A percentile compares a stretch with the other conserved stretches of the same genome.
phyloP scores from a whole-genome alignment of 2,888 invertebrate species.

The Nemoura dubitans region DNA sequence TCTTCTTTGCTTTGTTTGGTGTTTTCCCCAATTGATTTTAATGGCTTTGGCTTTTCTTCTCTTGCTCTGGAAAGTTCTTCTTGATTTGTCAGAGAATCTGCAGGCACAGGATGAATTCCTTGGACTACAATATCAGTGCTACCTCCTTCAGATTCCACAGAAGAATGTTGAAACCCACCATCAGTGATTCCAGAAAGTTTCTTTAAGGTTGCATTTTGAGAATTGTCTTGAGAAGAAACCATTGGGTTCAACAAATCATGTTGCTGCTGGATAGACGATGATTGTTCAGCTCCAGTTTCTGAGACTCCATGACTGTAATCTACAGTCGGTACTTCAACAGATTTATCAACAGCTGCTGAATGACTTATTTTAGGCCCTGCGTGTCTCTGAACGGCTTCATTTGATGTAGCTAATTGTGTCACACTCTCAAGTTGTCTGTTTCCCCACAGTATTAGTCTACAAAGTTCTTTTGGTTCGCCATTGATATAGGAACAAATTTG shows the following conservation, averaged over 20 bases:
- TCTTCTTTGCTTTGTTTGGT: background rate
- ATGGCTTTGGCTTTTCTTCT: background rate
- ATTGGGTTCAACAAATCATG: background rate
- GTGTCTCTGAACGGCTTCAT: background rate
- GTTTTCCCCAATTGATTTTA: background rate
- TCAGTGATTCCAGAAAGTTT: background rate
- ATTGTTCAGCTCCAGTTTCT: background rate
- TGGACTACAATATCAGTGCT: too few species aligned
- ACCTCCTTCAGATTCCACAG: background rate
- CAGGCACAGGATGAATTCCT: too few species aligned
- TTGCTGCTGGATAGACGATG: background rate
- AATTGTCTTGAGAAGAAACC: background rate
- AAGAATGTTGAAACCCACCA: background rate
- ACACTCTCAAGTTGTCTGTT: too few species aligned
- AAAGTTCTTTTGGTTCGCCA: background rate
- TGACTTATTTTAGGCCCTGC: background rate
- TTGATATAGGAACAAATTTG: conserved; percentile 19
- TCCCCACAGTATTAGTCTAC: conserved; percentile 25
- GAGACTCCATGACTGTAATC: background rate
- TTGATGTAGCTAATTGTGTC: too few species aligned
- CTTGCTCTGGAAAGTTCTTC: background rate
- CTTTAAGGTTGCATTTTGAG: background rate
- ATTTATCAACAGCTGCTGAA: too few species aligned
- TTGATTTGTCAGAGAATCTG: too few species aligned
- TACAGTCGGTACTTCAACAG: background rate